Evolutionary conservation across 1,140 invertebrate species (phyloP), one percentile per base, ranked within the genome.

Genomic region (Leucophenga varia): DNA sequence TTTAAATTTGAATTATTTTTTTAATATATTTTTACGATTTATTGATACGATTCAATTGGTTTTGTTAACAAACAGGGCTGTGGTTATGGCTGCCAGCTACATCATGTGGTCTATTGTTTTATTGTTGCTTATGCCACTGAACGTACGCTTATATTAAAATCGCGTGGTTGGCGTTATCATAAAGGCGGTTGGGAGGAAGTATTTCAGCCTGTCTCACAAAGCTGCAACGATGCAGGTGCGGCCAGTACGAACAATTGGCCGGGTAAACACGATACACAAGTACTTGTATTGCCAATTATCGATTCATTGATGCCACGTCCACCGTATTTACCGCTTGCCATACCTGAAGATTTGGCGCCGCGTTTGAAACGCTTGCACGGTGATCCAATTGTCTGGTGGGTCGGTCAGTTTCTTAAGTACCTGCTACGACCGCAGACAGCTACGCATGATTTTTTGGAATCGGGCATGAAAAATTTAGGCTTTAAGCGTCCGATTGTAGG

Each of bases 51-150:
- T n/a, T n/a, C n/a, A n/a, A n/a, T n/a, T n/a, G n/a, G n/a, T n/a
- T n/a, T n/a, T n/a, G n/a, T 16, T 61, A n/a, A n/a, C n/a, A n/a
- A 74, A 20, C 50, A 87, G 84, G 86, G 87, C 21, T 96, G 93
- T 79, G 93, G 92, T 3, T 96, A 92, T 79, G 92, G 93, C 1
- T 97, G 94, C 69, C 89, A 99, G 79, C 79, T 98, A 18, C 96
- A 99, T 79, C 95, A 98, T 78, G 87, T 90, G 12, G 88, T 93
- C 4, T 98, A 98, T 74, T 98, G 96, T 73, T 86, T 98, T 52
- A 85, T 97, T 54, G 87, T 96, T 38, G 94, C 95, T 2, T 96
- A 96, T 75, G 94, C 91, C 3, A 93, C 92, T 0, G 83, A 94
- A 67, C 78, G 96, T 51, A 98, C 95, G 1, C 72, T 98, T 13